These are phyloP conservation scores for Tragelaphus strepsiceros DNA, from an alignment of 2,113 vertebrate genomes.

Conservation along the genomic window DNA sequence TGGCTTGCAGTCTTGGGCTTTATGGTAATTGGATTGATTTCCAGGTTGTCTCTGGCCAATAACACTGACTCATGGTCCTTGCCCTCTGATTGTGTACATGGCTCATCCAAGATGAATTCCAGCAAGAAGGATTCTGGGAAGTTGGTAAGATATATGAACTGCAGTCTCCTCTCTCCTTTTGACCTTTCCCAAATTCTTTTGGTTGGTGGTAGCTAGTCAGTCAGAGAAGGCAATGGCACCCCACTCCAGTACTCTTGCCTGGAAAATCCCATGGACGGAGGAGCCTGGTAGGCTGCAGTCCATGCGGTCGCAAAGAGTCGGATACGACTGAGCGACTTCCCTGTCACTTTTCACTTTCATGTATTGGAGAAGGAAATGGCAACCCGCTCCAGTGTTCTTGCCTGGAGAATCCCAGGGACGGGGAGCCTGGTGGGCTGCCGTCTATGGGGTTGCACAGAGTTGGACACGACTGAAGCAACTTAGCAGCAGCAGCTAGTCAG, in stretches of 20 bases:
- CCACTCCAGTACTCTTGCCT: too few species aligned
- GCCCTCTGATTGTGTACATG: not conserved
- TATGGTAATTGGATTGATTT: not conserved
- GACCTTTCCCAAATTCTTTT: not conserved
- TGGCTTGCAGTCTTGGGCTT: not conserved
- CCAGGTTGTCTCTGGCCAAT: not conserved
- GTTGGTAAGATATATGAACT: not conserved
- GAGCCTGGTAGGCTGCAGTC: too few species aligned
- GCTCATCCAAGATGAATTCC: not conserved
- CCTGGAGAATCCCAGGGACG: too few species aligned
- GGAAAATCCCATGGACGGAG: too few species aligned
- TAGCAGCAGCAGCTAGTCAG: not conserved
- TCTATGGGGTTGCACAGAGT: too few species aligned
- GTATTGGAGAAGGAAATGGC: too few species aligned
- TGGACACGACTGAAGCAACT: too few species aligned
- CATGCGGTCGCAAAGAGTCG: too few species aligned
- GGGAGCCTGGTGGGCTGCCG: too few species aligned
- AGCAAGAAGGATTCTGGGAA: not conserved
- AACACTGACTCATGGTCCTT: not conserved
- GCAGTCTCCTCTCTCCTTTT: not conserved
- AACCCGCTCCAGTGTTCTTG: too few species aligned
- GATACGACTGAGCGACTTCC: too few species aligned
- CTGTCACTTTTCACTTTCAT: too few species aligned
- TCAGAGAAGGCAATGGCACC: not conserved
- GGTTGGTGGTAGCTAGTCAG: not conserved